Base-by-base conservation (phyloP, 2,797 vertebrate genomes). In the Balearica regulorum region DNA sequence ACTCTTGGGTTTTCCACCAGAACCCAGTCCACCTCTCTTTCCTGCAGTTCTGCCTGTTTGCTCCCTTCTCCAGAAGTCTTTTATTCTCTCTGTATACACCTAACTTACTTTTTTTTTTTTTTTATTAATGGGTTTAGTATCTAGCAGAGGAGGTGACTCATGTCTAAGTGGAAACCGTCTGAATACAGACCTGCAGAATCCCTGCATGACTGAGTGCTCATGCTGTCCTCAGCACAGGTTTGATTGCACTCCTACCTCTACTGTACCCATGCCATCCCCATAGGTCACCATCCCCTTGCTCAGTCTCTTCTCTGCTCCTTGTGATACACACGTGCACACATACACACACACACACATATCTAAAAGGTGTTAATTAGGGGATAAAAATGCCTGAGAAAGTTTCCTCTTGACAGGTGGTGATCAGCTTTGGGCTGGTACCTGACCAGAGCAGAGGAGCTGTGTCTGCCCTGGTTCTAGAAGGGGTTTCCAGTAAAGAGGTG, bases 221-320 rank as follows among this genome's bases (percentile, higher is more conserved):
- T 21, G 19, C 26, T 1, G 0, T 80, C 48, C 43, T 71, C 16
- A 53, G 26, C 43, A 53, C 0, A 4, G 20, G 35, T 48, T 46
- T 43, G 26, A 24, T 54, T 84, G 28, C 21, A 39, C 13, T 65
- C n/a, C 33, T 55, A 35, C 51, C 8, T 72, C 6, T 49, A 28
- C 24, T 29, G 8, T 41, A 46, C 37, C 21, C 29, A 33, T 0
- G 0, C 25, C 44, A 60, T 7, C 16, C 43, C 25, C 3, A 1
- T 3, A 86, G 20, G 21, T 46, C 61, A 90, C 7, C 2, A 64
- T 2, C 3, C 12, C 5, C 6, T 73, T 65, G 65, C 39, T 77
- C 51, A 51, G 10, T 37, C 46, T 69, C 19, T 31, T 76, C 24
- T 31, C 22, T 72, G 19, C 16, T 69, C 19, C 19, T 54, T 60